A percentile compares a stretch with the other conserved stretches of the same genome.
phyloP scores from a whole-genome alignment of 2,797 vertebrate species.

The Varecia variegata region DNA sequence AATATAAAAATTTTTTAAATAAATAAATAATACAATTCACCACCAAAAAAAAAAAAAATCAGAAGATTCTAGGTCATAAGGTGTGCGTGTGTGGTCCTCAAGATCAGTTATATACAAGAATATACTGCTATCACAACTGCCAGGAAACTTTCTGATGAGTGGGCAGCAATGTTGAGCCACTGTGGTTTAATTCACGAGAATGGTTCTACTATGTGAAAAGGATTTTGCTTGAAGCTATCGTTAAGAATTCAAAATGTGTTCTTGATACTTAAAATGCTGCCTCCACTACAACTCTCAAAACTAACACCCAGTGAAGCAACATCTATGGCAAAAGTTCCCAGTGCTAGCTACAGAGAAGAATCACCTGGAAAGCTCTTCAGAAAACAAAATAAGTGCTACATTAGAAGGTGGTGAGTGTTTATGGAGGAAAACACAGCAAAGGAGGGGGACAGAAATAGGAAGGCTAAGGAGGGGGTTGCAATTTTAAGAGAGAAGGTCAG shows the following conservation, averaged over 20 bases:
- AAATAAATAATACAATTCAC: neutral
- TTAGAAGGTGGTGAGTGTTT: neutral
- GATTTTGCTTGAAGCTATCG: slow-evolving; percentile 8
- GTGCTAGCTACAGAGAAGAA: neutral
- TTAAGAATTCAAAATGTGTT: neutral
- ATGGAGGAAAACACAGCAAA: neutral
- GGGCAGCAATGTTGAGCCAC: neutral
- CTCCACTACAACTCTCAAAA: neutral
- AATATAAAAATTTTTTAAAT: neutral
- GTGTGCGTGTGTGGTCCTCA: neutral
- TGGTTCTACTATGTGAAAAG: neutral
- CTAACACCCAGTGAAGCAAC: neutral
- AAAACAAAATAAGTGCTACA: neutral
- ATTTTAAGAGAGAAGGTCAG: neutral
- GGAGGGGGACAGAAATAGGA: neutral
- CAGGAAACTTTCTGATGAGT: neutral
- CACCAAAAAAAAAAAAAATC: neutral
- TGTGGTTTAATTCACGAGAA: neutral
- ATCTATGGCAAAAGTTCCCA: neutral
- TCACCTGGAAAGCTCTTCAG: neutral
- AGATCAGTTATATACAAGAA: neutral
- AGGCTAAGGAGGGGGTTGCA: neutral
- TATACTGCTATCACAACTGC: neutral
- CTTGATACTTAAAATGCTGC: neutral
- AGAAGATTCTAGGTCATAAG: neutral